Percentiles rank a stretch among this genome's conserved stretches.
phyloP scores from a whole-genome alignment of 2,888 invertebrate genomes.

The Pseudanteris insignis region DNA sequence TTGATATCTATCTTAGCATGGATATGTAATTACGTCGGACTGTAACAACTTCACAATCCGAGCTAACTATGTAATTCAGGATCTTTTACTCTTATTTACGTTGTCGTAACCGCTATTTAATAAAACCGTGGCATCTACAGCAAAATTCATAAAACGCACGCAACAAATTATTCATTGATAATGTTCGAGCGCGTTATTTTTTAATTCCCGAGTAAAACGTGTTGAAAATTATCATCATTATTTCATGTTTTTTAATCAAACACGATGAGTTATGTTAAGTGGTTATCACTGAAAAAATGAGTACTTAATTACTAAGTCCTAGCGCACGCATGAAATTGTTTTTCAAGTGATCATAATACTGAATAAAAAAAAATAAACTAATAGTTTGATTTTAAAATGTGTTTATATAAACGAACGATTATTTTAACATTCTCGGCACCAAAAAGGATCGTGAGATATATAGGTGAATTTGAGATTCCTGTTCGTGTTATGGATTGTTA shows the following conservation, averaged over 20 bases:
- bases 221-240: background rate
- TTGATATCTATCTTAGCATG: conserved; percentile 25
- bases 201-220: background rate
- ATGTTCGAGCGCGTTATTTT: conserved; percentile 3
- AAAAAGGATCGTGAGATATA: conserved; percentile 2
- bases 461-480: conserved; percentile 14
- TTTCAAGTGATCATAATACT: no score
- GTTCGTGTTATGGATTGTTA: conserved; percentile 16
- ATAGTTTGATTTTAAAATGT: no score
- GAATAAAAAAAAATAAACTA: no score
- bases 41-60: conserved; percentile 13
- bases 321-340: no score
- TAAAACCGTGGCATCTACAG: conserved; percentile 4
- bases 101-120: conserved; percentile 12
- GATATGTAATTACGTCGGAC: conserved; percentile 22
- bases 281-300: background rate
- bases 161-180: background rate
- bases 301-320: no score
- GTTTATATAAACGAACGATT: no score
- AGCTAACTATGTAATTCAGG: conserved; percentile 24
- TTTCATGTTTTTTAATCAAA: background rate
- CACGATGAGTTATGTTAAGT: background rate
- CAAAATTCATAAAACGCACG: conserved; percentile 3
- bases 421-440: conserved; percentile 15
- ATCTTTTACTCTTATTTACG: conserved; percentile 15